Evolutionary conservation across 2,113 vertebrate genomes (phyloP).

Genomic region (Anas platyrhynchos): DNA sequence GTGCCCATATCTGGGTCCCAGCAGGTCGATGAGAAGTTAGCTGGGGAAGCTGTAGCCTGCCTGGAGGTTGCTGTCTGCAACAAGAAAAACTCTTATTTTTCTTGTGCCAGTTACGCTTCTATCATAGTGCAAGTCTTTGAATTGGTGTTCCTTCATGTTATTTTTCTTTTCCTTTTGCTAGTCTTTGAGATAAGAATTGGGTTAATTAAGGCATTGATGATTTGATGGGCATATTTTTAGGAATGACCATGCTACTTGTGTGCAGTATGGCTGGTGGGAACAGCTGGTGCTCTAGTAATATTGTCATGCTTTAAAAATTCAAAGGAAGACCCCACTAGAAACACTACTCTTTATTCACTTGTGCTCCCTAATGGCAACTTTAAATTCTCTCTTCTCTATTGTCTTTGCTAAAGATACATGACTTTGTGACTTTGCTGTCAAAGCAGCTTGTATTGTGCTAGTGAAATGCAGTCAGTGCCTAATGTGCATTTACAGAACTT

Average conservation of each 20-base stretch:
- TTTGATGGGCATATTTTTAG: background rate
- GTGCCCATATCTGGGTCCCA: background rate
- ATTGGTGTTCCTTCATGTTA: background rate
- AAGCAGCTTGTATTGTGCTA: background rate
- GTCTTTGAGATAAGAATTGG: background rate
- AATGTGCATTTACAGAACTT: conserved; percentile 20
- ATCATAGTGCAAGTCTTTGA: background rate
- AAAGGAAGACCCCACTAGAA: background rate
- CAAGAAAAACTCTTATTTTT: background rate
- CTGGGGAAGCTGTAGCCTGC: background rate
- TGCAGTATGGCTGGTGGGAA: background rate
- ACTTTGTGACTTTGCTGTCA: conserved; percentile 13
- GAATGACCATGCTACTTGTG: background rate
- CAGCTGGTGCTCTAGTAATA: background rate
- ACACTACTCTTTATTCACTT: conserved; percentile 45
- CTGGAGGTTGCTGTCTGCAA: background rate
- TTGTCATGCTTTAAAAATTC: background rate
- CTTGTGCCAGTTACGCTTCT: background rate
- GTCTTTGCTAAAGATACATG: conserved; percentile 30
- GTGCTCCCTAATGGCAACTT: conserved; percentile 60
- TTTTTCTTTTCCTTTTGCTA: background rate
- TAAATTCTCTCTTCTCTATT: conserved; percentile 40
- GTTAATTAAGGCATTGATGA: background rate
- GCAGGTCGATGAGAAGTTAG: background rate
- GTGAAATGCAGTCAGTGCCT: conserved; percentile 6